A percentile compares a stretch with the other conserved stretches of the same genome.
These are phyloP conservation scores for Listronotus bonariensis DNA, from an alignment of 1,140 invertebrate species.

Conservation along the genomic window DNA sequence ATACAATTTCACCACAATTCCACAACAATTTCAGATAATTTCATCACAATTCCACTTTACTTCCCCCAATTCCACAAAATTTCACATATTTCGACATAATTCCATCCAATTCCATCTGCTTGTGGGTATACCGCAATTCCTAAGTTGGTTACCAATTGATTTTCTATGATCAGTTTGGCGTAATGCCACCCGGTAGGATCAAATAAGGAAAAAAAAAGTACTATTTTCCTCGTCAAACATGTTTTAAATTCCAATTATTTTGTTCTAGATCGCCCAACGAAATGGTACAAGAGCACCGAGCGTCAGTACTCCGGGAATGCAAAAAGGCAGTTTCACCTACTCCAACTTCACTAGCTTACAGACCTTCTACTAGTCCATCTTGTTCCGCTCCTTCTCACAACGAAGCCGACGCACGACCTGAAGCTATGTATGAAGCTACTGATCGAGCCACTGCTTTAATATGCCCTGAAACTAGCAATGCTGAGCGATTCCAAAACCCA, in stretches of 20 bases:
- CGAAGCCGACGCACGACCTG: conserved; percentile 51
- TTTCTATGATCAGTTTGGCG: too few species aligned
- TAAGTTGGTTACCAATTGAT: too few species aligned
- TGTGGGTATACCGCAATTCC: too few species aligned
- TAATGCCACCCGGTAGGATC: too few species aligned
- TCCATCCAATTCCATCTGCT: too few species aligned
- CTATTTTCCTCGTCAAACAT: too few species aligned
- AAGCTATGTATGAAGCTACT: conserved; percentile 48
- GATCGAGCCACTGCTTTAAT: conserved; percentile 52
- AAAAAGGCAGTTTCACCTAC: conserved; percentile 57
- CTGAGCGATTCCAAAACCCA: conserved; percentile 52
- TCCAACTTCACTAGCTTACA: conserved; percentile 48
- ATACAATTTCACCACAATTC: too few species aligned
- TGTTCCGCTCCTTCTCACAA: conserved; percentile 48
- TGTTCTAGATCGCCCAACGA: conserved; percentile 52
- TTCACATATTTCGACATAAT: too few species aligned
- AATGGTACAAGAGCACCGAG: conserved; percentile 58
- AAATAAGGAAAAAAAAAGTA: too few species aligned
- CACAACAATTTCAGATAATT: too few species aligned
- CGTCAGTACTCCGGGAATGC: conserved; percentile 70
- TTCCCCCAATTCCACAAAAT: too few species aligned
- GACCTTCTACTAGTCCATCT: conserved; percentile 47
- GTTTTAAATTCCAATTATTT: not conserved
- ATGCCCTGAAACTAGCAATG: conserved; percentile 49
- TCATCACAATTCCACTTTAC: too few species aligned